Evolutionary conservation across 2,888 invertebrate genomes (phyloP).

Genomic region (Epistrophe eligans): DNA sequence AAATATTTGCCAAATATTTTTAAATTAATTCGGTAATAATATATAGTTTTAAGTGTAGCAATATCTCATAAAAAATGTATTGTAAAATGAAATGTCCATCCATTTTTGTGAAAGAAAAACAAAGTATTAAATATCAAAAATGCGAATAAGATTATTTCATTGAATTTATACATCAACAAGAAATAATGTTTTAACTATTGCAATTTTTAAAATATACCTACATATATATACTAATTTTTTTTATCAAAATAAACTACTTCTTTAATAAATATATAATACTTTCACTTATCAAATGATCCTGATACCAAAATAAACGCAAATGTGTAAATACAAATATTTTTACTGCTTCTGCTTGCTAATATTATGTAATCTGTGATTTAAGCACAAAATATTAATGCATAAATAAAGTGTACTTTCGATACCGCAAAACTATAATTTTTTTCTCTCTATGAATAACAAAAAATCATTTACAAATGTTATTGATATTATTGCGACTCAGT

Average conservation of each 20-base stretch:
- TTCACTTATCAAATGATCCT: constrained; percentile 18
- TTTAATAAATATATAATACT: neutral
- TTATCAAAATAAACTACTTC: constrained; percentile 28
- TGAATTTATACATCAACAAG: constrained; percentile 56
- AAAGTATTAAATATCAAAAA: constrained; percentile 32
- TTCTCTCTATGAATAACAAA: constrained; percentile 5
- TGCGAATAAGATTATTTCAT: constrained; percentile 56
- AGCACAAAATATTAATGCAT: constrained; percentile 54
- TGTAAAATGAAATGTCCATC: constrained; percentile 68
- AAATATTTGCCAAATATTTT: constrained; percentile 17
- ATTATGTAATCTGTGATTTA: constrained; percentile 68
- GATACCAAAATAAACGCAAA: constrained; percentile 17
- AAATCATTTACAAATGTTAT: neutral
- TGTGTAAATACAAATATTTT: constrained; percentile 53
- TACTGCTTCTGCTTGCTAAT: constrained; percentile 49
- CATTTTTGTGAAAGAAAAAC: constrained; percentile 66
- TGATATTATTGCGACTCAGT: constrained; percentile 11
- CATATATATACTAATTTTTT: constrained; percentile 8
- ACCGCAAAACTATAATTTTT: constrained; percentile 34
- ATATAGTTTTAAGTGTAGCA: constrained; percentile 15
- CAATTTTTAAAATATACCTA: constrained; percentile 5
- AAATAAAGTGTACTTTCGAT: constrained; percentile 67
- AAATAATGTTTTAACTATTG: constrained; percentile 35
- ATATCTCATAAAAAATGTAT: constrained; percentile 12
- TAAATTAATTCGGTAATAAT: constrained; percentile 7